Conservation (phyloP, 2,888 invertebrate genomes). For the Sarcophaga caerulescens region DNA sequence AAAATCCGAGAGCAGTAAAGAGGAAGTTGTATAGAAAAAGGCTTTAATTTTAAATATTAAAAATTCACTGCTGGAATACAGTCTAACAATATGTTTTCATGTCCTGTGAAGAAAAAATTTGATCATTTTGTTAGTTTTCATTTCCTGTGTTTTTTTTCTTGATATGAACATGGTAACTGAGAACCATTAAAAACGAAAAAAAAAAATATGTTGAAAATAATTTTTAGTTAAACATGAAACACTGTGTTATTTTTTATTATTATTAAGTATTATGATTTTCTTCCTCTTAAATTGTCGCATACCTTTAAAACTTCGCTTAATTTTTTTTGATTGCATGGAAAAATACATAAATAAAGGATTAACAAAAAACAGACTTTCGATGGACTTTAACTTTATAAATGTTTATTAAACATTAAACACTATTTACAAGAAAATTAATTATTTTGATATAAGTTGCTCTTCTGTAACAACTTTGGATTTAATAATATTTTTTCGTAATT, state of each 20-base stretch:
- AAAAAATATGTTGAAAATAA: conserved; percentile 57
- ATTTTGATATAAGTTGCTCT: not conserved
- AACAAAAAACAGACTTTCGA: not conserved
- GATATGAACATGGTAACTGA: too few species aligned
- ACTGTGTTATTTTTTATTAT: conserved; percentile 59
- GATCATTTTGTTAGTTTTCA: too few species aligned
- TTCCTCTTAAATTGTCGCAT: conserved; percentile 23
- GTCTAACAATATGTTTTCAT: too few species aligned
- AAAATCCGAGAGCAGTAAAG: too few species aligned
- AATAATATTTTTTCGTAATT: conserved; percentile 80
- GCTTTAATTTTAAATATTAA: too few species aligned
- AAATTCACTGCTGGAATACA: too few species aligned
- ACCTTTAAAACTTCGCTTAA: conserved; percentile 40
- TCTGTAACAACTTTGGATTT: not conserved
- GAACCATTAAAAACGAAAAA: conserved; percentile 36
- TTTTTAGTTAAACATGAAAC: conserved; percentile 58
- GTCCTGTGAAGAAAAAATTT: too few species aligned
- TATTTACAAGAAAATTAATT: not conserved
- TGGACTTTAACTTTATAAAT: not conserved
- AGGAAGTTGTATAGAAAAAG: too few species aligned
- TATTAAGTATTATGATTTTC: conserved; percentile 18
- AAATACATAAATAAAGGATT: conserved; percentile 60
- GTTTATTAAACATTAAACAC: not conserved
- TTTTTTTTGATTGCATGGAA: conserved; percentile 49
- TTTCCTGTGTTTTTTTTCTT: too few species aligned